These are phyloP conservation scores for Hirudinaria manillensis DNA, from an alignment of 2,888 invertebrate genomes.

Conservation along the genomic window DNA sequence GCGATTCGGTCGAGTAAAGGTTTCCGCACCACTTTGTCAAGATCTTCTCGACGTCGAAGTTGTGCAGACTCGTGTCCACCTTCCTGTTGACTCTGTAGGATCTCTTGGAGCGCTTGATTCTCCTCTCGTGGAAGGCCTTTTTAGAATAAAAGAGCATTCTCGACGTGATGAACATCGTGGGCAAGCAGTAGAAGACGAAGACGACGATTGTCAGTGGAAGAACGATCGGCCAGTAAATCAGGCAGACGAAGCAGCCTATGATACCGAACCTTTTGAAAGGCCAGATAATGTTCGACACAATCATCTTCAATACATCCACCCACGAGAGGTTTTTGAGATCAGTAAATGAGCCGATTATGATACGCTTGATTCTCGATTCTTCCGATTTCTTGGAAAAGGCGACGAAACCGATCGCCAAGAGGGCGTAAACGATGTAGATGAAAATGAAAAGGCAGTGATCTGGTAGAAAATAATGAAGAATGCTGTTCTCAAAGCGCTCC, in stretches of 20 bases:
- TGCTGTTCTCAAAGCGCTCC: constrained; percentile 43
- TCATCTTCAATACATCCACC: constrained; percentile 46
- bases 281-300: constrained; percentile 46
- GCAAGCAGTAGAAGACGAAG: constrained; percentile 47
- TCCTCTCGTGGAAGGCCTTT: constrained; percentile 31
- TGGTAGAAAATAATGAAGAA: constrained; percentile 48
- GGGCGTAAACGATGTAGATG: constrained; percentile 45
- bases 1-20: neutral
- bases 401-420: constrained; percentile 44
- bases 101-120: constrained; percentile 16
- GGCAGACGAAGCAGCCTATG: constrained; percentile 44
- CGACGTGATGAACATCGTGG: constrained; percentile 47
- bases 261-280: constrained; percentile 48
- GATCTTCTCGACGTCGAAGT: constrained; percentile 31
- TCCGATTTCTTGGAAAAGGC: constrained; percentile 40
- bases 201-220: constrained; percentile 44
- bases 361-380: constrained; percentile 43
- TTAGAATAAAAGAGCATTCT: constrained; percentile 46
- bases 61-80: constrained; percentile 31
- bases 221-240: constrained; percentile 44
- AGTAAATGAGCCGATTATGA: constrained; percentile 45
- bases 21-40: neutral
- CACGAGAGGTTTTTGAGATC: constrained; percentile 48
- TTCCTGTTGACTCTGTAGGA: constrained; percentile 31
- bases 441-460: constrained; percentile 47